Evolutionary conservation across 1,140 invertebrate genomes (phyloP), one percentile per base, ranked within the genome.

Genomic region (Apocrypta bakeri): DNA sequence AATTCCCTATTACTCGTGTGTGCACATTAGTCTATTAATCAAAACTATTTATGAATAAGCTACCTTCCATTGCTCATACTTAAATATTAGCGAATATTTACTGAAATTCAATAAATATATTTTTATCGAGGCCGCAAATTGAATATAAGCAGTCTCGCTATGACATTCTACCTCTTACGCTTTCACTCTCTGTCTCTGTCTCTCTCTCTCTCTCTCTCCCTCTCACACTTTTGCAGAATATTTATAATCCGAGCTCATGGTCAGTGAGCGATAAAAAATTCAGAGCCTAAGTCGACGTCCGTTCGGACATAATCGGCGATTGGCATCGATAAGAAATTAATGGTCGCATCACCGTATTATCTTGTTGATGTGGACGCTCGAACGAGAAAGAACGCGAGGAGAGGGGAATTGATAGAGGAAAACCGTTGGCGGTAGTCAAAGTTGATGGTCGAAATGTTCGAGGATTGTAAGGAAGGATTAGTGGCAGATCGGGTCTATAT

Each of bases 261-360:
- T 11, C 40, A 72, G 42, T 21, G 69, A 40, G 27, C 37, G 48
- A 6, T 69, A 69, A 69, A 69, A 72, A 40, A 78, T 69, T 48
- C 76, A 21, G 56, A 27, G n/a, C 63, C 24, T 42, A 69, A 69
- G 66, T 21, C 63, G 21, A 25, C 42, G 29, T 78, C 12, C 63
- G 37, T 25, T 40, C 25, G 61, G 61, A 11, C 61, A 37, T 71
- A 56, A 71, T 79, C 24, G 56, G 33, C 31, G 31, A 61, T 61
- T 14, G 31, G 40, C 69, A n/a, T 8, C 7, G 25, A 79, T 79
- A 79, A 79, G 66, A 29, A 72, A 79, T 72, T 56, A 61, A 72
- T 71, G 21, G 27, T 17, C 17, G 29, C 64, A 2, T 56, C 9
- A 9, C 14, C 2, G 17, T 40, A 69, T 79, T 69, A 79, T 79